Evolutionary conservation across 2,797 vertebrate genomes (phyloP), one percentile per base, ranked within the genome.

Genomic region (Malurus splendens): DNA sequence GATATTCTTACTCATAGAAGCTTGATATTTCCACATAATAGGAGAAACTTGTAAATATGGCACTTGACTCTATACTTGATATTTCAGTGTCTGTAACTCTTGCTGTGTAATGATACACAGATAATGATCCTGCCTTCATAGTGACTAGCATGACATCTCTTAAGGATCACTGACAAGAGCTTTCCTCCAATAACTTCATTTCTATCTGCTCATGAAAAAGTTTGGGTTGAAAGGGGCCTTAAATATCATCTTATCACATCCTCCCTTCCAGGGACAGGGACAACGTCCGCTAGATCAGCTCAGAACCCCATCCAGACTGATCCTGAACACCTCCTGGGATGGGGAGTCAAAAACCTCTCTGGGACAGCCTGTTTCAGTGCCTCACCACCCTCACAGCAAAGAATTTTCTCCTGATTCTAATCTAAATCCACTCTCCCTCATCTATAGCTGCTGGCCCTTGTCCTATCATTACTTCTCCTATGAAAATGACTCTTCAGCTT

Each of bases 401-500:
- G 18, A 22, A 50, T 41, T 48, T 60, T 18, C 38, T 39, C 55
- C 23, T 32, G 23, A 1, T 50, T 13, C 33, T n/a, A 17, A 16
- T 7, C 23, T 22, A 27, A 60, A 50, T 19, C 18, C 17, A 32
- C 16, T 36, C 15, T 44, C 15, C 33, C 61, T 25, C n/a, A 30
- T 7, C 9, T 12, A 14, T 41, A 12, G 12, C 12, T 27, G 18
- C 36, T 48, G 12, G 10, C 7, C 30, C 14, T 33, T 41, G 33
- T 62, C 7, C 23, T 23, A 8, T 27, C 14, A 13, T 6, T n/a
- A 38, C 2, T 0, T 24, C 3, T 5, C 50, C 16, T 32, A 39
- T 5, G 44, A 24, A 77, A 39, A 7, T 24, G 9, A 44, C 14
- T 32, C n/a, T 64, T 85, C 27, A 38, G 4, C 16, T 42, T 56